Conservation (phyloP, 2,113 vertebrate species). For the Chlorodrepanis virens region DNA sequence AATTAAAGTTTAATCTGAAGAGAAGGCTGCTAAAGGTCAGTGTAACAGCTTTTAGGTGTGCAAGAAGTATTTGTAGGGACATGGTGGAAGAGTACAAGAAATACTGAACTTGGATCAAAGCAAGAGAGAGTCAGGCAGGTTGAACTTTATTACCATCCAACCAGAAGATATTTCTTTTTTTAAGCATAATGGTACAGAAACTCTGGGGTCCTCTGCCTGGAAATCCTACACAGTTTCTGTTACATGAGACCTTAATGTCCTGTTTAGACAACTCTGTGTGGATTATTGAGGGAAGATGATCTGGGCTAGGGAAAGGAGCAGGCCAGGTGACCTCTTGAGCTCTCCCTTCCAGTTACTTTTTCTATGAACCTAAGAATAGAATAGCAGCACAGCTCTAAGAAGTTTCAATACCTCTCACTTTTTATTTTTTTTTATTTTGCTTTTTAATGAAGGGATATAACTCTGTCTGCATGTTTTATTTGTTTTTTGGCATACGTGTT, state of each 20-base stretch:
- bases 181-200: not conserved
- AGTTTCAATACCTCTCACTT: not conserved
- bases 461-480: not conserved
- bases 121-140: not conserved
- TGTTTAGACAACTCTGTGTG: not conserved
- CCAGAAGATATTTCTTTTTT: not conserved
- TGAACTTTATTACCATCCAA: not conserved
- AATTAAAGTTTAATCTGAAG: not conserved
- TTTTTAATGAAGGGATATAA: not conserved
- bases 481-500: not conserved
- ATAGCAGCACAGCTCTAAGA: not conserved
- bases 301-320: not conserved
- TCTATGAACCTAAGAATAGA: not conserved
- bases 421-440: not conserved
- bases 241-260: not conserved
- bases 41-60: not conserved
- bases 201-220: not conserved
- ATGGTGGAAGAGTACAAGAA: not conserved
- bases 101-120: not conserved
- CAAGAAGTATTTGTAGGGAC: not conserved
- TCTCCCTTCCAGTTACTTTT: not conserved
- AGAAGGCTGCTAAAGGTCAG: not conserved
- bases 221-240: not conserved
- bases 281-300: constrained; percentile 2
- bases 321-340: not conserved